Evolutionary conservation across 2,888 invertebrate genomes (phyloP), one percentile per base, ranked within the genome.

Genomic region (Anarsia innoxiella): DNA sequence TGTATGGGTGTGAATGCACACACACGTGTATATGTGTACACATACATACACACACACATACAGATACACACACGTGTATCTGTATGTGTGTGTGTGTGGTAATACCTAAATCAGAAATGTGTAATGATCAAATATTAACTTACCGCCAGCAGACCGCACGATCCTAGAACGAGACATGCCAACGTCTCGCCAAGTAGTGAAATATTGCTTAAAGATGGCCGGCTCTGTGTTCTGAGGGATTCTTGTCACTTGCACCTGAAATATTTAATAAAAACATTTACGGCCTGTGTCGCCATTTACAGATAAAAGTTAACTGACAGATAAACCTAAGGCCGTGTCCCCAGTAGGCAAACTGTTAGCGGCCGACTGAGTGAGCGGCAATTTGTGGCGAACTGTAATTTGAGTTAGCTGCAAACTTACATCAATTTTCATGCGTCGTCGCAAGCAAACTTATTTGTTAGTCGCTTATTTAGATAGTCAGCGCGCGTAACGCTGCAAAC

Each of bases 201-300:
- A 96, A 80, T 94, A 96, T 58, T 96, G 95, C 51, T 94, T 94
- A 79, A 97, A 97, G 4, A 91, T 88, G 0, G 93, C 90, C 0
- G 96, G 91, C 67, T 97, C 97, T 0, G 91, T 93, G 12, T 90
- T 90, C 61, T 96, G 94, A 0, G 94, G 90, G 9, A 96, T 88
- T 50, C 91, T 88, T 42, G 89, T 87, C 0, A 91, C 86, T 53
- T 89, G 88, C 32, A 90, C 93, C 83, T 89, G 75, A 14, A 59
- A 66, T n/a, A 44, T 42, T 12, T 6, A 23, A 32, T 2, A 8
- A 3, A 10, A 23, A 23, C 9, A 13, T 5, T 25, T 25, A 25
- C n/a, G 4, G 19, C 3, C 19, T 8, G 19, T 19, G 19, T 19
- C 4, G 19, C n/a, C n/a, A 10, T 25, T 25, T 25, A 25, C 19